Conservation (phyloP, 2,888 invertebrate species). For the Gryllus longicercus region DNA sequence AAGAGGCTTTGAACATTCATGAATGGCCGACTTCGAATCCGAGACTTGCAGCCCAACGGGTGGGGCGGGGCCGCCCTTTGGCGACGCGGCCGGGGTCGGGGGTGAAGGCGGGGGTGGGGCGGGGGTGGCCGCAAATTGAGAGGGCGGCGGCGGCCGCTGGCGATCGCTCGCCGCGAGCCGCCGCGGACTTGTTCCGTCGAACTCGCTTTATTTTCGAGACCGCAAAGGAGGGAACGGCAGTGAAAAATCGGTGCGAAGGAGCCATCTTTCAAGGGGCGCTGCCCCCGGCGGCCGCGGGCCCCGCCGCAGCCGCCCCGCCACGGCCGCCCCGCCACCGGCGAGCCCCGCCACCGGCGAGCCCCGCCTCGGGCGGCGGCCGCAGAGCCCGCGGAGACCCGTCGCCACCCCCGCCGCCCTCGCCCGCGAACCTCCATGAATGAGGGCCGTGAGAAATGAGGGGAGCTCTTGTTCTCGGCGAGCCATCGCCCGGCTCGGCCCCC, state of each 20-base stretch:
- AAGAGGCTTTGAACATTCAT: too few species aligned
- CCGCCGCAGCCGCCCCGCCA: not conserved
- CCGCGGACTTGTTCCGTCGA: too few species aligned
- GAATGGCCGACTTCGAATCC: too few species aligned
- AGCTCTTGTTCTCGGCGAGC: not conserved
- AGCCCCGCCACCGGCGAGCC: not conserved
- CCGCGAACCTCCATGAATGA: not conserved
- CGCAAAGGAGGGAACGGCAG: not conserved
- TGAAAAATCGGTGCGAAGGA: slow-evolving; percentile 6
- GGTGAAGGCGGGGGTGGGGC: too few species aligned
- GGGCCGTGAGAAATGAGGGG: slow-evolving; percentile 10
- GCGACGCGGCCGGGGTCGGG: too few species aligned
- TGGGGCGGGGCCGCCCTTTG: too few species aligned
- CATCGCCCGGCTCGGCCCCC: not conserved
- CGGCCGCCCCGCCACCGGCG: not conserved
- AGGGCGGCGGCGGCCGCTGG: too few species aligned
- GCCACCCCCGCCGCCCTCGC: not conserved
- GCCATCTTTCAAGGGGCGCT: not conserved
- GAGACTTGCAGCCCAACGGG: too few species aligned
- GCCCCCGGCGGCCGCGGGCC: not conserved
- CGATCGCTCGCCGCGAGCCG: too few species aligned
- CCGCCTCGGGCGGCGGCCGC: not conserved
- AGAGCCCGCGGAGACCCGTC: not conserved
- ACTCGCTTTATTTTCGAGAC: not conserved
- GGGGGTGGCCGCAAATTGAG: too few species aligned